Evolutionary conservation across 2,888 invertebrate genomes (phyloP), one percentile per base, ranked within the genome.

Genomic region (Rhorus exstirpatorius): DNA sequence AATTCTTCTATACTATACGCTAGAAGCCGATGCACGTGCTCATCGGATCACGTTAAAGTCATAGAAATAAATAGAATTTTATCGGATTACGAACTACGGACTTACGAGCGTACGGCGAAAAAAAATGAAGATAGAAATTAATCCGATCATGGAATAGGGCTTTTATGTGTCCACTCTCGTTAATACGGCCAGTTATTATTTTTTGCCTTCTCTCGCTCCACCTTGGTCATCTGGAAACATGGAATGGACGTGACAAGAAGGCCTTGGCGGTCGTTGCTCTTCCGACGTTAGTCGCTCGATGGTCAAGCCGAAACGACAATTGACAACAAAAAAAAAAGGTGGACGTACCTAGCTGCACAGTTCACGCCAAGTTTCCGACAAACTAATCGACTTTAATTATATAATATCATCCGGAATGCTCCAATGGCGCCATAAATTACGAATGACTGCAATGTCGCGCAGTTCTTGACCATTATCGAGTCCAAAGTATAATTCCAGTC

Each of bases 21-120:
- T n/a, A n/a, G n/a, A n/a, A 26, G 53, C 41, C 12, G 7, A 24
- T 14, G 14, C 24, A 12, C 14, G 63, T 2, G 41, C 58, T 58
- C 31, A 58, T 67, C 76, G 24, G 21, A 17, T 55, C 67, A 44
- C 58, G 58, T 67, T 76, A 38, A 46, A 58, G 65, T 76, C 67
- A 58, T 55, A 21, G 46, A 31, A 67, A 58, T 58, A 35, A 67
- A 67, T 58, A 24, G 51, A 67, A 67, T 67, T 67, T 46, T 35
- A 67, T 46, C 35, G 46, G 67, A 67, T 76, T 46, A 49, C 55
- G 35, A 58, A 46, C 12, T 7, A 26, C n/a, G n/a, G n/a, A n/a
- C n/a, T n/a, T n/a, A n/a, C n/a, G 26, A 55, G 14, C 41, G 31
- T 14, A 41, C 21, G 46, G 21, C 10, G 58, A 31, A 24, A 55